These are phyloP conservation scores for Tethya wilhelma DNA, from an alignment of 37 sponge, comb jelly and placozoan genomes.

Conservation along the genomic window DNA sequence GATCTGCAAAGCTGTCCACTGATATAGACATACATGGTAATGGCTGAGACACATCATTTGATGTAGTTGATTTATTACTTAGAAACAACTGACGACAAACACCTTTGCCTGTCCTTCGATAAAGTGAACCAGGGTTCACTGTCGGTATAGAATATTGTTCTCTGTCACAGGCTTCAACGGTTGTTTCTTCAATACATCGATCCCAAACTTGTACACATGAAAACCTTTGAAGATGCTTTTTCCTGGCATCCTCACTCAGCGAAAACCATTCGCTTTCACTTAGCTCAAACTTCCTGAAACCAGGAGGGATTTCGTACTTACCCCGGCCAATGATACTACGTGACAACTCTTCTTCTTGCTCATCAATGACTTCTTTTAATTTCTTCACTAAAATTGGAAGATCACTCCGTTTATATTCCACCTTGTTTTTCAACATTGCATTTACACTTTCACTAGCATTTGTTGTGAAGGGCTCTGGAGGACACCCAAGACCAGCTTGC, in stretches of 20 bases:
- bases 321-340: conserved; percentile 37
- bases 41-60: neutral
- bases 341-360: conserved; percentile 41
- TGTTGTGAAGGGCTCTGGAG: conserved; percentile 38
- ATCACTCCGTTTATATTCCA: conserved; percentile 39
- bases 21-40: neutral
- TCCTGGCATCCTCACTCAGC: neutral
- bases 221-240: neutral
- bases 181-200: no score
- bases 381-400: conserved; percentile 35
- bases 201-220: no score
- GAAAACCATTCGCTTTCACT: conserved; percentile 19
- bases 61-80: neutral
- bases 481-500: conserved; percentile 44
- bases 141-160: no score
- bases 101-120: neutral
- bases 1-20: neutral
- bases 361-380: conserved; percentile 36
- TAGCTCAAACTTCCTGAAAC: conserved; percentile 23
- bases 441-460: conserved; percentile 49
- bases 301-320: conserved; percentile 28
- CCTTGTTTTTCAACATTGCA: conserved; percentile 39
- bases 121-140: neutral
- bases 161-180: no score
- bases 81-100: neutral